These are phyloP conservation scores for Pachypanchax playfairii DNA, from an alignment of 2,113 vertebrate species.

Conservation along the genomic window DNA sequence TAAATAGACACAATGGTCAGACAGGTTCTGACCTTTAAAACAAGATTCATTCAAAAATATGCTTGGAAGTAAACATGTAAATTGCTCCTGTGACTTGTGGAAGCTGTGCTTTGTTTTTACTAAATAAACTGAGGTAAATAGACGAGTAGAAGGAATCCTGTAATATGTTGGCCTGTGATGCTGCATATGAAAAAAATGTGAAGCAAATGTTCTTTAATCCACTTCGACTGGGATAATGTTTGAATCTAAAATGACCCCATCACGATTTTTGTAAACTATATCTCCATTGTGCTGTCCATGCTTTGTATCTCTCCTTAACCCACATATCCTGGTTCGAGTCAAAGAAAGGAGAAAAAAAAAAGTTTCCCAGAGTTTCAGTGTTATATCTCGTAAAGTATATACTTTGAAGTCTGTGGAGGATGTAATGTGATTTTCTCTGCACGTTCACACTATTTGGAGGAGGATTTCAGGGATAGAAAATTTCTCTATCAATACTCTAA, in stretches of 20 bases:
- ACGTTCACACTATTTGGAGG: not conserved
- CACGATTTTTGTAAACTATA: not conserved
- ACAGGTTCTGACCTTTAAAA: conserved; percentile 43
- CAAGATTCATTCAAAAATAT: conserved; percentile 25
- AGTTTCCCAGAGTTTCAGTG: conserved; percentile 5
- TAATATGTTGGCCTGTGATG: conserved; percentile 13
- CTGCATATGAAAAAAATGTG: conserved; percentile 13
- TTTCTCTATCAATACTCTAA: conserved; percentile 9
- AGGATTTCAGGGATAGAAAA: not conserved
- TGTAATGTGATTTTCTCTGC: conserved; percentile 10
- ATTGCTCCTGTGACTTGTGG: not conserved
- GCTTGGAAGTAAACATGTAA: conserved; percentile 9
- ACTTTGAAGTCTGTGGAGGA: conserved; percentile 10
- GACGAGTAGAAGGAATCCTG: conserved; percentile 11
- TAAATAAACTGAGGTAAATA: not conserved
- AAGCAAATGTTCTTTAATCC: conserved; percentile 11
- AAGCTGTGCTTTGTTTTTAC: conserved; percentile 8
- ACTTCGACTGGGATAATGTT: not conserved
- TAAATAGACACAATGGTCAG: conserved; percentile 30
- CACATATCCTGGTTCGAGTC: not conserved
- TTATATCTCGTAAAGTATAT: conserved; percentile 5
- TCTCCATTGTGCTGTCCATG: conserved; percentile 11
- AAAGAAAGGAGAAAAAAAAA: not conserved
- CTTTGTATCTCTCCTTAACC: conserved; percentile 9
- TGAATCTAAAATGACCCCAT: conserved; percentile 6